Evolutionary conservation across 2,888 invertebrate genomes (phyloP).

Genomic region (Spatulosminthurus flaviceps): DNA sequence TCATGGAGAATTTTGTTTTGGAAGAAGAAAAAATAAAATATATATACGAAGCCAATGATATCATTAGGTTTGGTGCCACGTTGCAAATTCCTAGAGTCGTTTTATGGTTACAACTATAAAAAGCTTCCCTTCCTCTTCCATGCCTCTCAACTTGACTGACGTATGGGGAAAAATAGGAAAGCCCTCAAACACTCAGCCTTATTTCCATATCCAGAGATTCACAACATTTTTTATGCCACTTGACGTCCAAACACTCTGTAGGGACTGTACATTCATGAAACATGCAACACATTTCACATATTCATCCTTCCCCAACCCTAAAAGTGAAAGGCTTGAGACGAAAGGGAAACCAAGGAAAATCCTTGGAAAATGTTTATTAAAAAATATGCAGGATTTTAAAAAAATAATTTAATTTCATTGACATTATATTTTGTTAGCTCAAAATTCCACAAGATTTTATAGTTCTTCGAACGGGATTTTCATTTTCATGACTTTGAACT

Average conservation of each 20-base stretch:
- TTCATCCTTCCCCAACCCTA: no score
- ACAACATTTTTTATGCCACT: constrained; percentile 3
- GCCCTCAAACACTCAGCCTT: neutral
- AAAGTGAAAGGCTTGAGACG: no score
- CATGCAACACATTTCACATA: constrained; percentile 33
- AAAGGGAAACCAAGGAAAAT: no score
- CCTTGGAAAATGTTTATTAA: no score
- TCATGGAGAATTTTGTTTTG: no score
- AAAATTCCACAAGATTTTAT: no score
- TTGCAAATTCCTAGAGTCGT: constrained; percentile 28
- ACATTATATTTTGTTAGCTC: no score
- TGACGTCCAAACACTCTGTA: constrained; percentile 23
- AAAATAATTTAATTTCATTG: no score
- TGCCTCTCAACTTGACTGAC: neutral
- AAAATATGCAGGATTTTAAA: no score
- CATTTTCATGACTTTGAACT: no score
- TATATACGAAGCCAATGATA: constrained; percentile 24
- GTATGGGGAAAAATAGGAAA: no score
- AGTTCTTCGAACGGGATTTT: no score
- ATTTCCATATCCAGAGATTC: constrained; percentile 30
- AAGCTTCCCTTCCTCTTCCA: neutral
- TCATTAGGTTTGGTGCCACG: constrained; percentile 25
- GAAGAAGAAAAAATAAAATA: neutral
- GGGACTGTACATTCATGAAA: constrained; percentile 44
- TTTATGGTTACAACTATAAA: constrained; percentile 37